Evolutionary conservation across 2,888 invertebrate species (phyloP).

Genomic region (Pterostichus madidus): DNA sequence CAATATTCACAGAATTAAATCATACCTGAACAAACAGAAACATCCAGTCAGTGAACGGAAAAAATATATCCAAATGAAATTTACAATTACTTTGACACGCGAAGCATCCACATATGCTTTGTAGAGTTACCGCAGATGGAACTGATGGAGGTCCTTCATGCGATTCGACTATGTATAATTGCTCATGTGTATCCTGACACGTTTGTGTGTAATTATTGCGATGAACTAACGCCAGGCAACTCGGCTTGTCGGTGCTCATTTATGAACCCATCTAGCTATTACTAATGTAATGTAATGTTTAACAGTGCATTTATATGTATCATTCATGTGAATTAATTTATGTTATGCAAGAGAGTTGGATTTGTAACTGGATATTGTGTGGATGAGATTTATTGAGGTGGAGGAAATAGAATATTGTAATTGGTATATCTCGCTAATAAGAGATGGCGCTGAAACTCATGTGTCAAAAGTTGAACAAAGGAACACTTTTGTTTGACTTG

Average conservation of each 20-base stretch:
- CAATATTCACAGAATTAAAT: too few species aligned
- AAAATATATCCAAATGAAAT: conserved; percentile 45
- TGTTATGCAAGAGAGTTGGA: conserved; percentile 24
- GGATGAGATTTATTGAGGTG: too few species aligned
- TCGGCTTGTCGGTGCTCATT: conserved; percentile 11
- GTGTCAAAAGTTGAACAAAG: too few species aligned
- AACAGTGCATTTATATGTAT: conserved; percentile 33
- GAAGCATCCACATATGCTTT: conserved; percentile 35
- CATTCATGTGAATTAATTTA: conserved; percentile 38
- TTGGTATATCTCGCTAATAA: too few species aligned
- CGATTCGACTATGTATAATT: conserved; percentile 39
- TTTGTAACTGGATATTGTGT: too few species aligned
- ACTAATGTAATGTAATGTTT: conserved; percentile 46
- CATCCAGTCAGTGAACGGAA: conserved; percentile 4
- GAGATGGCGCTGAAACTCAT: too few species aligned
- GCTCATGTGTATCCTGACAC: conserved; percentile 13
- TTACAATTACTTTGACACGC: conserved; percentile 55
- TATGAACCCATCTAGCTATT: conserved; percentile 7
- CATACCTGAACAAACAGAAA: conserved; percentile 1
- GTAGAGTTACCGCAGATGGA: not conserved
- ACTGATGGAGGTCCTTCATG: not conserved
- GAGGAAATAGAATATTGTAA: too few species aligned
- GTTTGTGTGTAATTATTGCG: not conserved
- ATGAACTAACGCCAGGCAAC: not conserved
- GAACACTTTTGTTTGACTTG: too few species aligned